These are phyloP conservation scores for Hippocampus abdominalis DNA, from an alignment of 2,113 vertebrate species.

Conservation along the genomic window DNA sequence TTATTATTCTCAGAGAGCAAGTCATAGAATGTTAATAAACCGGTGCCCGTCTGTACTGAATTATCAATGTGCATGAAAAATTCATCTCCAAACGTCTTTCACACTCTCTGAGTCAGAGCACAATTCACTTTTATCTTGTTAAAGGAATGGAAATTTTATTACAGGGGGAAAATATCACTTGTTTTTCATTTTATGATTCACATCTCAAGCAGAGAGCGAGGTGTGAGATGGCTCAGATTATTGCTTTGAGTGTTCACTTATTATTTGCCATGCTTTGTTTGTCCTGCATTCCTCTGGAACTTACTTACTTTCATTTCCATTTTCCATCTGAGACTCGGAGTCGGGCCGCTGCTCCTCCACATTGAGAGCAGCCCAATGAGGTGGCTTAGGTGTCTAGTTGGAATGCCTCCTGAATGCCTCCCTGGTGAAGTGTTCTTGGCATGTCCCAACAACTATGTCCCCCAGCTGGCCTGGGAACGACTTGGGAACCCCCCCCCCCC, in stretches of 20 bases:
- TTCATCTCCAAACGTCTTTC: conserved; percentile 68
- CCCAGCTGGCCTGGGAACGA: too few species aligned
- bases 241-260: conserved; percentile 51
- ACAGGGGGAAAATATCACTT: conserved; percentile 69
- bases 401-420: too few species aligned
- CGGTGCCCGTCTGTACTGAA: conserved; percentile 69
- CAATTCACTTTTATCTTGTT: conserved; percentile 77
- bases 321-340: too few species aligned
- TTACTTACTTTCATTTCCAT: background rate
- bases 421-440: too few species aligned
- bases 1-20: conserved; percentile 64
- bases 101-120: conserved; percentile 63
- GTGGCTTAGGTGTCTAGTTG: too few species aligned
- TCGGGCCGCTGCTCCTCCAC: too few species aligned
- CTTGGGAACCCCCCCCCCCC: too few species aligned
- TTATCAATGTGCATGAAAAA: conserved; percentile 76
- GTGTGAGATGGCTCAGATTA: conserved; percentile 57
- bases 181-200: conserved; percentile 66
- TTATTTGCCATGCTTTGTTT: conserved; percentile 44
- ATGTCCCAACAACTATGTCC: too few species aligned
- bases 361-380: too few species aligned
- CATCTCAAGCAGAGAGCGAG: conserved; percentile 52
- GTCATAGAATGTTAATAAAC: conserved; percentile 73
- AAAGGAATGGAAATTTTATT: conserved; percentile 72
- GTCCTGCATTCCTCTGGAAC: conserved; percentile 34